Conservation (phyloP, 2,797 vertebrate species). For the Diglossa cyanea region DNA sequence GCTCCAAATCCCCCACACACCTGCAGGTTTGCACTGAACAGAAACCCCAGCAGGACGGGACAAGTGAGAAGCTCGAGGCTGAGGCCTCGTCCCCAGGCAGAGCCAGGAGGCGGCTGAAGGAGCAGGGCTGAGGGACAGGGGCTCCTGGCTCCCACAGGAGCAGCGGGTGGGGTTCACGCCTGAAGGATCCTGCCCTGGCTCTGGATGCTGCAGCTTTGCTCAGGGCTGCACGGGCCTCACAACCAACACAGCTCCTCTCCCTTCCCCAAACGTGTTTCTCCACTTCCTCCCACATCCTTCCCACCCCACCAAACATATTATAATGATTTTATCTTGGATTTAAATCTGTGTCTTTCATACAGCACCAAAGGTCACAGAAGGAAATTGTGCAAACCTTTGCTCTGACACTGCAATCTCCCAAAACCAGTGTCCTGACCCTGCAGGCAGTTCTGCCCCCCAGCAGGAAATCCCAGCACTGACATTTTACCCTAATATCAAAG, state of each 20-base stretch:
- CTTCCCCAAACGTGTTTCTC: neutral
- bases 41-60: neutral
- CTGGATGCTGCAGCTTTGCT: neutral
- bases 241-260: neutral
- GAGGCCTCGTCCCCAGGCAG: neutral
- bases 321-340: neutral
- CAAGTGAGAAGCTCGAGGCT: fast-evolving
- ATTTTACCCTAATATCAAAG: neutral
- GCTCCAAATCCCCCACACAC: neutral
- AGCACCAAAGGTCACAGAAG: neutral
- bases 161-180: neutral
- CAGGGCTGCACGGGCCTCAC: neutral
- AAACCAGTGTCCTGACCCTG: neutral
- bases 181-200: neutral
- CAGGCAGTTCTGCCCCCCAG: neutral
- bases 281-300: neutral
- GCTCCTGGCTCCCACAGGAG: neutral
- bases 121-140: neutral
- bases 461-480: neutral
- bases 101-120: neutral
- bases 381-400: neutral
- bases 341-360: neutral
- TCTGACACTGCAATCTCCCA: neutral
- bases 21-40: neutral
- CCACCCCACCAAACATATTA: neutral